Percentiles rank a stretch among this genome's conserved stretches.
phyloP scores from a whole-genome alignment of 2,888 invertebrate genomes.

The Pomacea canaliculata region DNA sequence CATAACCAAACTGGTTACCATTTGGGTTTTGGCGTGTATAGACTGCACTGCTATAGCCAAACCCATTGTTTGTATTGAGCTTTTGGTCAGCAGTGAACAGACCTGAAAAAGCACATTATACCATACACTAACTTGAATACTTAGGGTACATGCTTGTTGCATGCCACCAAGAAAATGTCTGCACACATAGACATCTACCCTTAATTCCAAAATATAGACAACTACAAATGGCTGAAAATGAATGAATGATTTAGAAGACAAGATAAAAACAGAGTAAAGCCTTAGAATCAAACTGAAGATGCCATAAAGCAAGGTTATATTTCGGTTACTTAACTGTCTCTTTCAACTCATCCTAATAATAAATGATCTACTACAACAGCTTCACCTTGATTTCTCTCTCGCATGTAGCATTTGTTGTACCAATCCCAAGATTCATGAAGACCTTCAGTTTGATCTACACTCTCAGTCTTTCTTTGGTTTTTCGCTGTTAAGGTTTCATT shows the following conservation, averaged over 20 bases:
- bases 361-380: neutral
- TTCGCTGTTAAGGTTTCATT: slow-evolving; percentile 36
- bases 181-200: too few relatives aligned
- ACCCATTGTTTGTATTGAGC: slow-evolving; percentile 55
- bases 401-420: slow-evolving; percentile 65
- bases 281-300: too few relatives aligned
- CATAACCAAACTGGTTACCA: slow-evolving; percentile 67
- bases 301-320: too few relatives aligned
- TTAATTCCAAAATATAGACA: too few relatives aligned
- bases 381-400: slow-evolving; percentile 65
- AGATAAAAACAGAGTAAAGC: too few relatives aligned
- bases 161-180: too few relatives aligned
- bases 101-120: slow-evolving; percentile 40
- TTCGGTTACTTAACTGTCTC: too few relatives aligned
- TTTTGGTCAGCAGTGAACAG: slow-evolving; percentile 68
- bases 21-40: slow-evolving; percentile 68
- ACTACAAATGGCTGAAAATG: too few relatives aligned
- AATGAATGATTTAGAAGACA: too few relatives aligned
- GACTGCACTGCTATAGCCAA: slow-evolving; percentile 62
- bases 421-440: slow-evolving; percentile 67
- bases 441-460: slow-evolving; percentile 50
- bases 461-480: slow-evolving; percentile 43
- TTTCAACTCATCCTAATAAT: neutral
- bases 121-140: too few relatives aligned
- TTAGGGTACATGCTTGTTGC: too few relatives aligned